Base-by-base conservation (phyloP, 2,888 invertebrate species). In the Druceiella hillmani region DNA sequence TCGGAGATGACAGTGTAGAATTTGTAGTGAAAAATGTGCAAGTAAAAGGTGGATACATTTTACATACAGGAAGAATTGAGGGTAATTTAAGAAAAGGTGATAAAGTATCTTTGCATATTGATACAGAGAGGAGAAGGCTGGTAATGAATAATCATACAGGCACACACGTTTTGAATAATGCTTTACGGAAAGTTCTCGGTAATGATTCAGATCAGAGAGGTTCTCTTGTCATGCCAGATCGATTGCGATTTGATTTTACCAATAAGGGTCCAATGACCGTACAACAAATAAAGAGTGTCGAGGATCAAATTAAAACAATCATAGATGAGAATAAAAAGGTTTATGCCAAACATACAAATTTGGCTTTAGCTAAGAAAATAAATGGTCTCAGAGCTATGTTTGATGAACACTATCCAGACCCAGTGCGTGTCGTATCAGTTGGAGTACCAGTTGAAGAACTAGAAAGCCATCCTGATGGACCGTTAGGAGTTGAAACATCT, bases 61-160 rank as follows among this genome's bases (percentile, higher is more conserved):
- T 98, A 15, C 98, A 99, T 56, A 82, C 88, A 48, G 98, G 99
- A 16, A 83, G 81, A 41, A 79, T 93, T 7, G 93, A 93, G 64
- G 97, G 88, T 13, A 74, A 66, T 1, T 63, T 99, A 9, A 78
- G 74, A 51, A 82, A 91, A 41, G 97, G 95, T 1, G 97, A 99
- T 64, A 76, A 76, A 54, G 74, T 99, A 26, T 73, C 75, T 39
- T 71, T 94, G 28, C 79, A 85, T 48, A 78, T 98, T 41, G 97
- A 98, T 61, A 80, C 81, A 38, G 79, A 80, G 39, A 79, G 98
- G 37, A 76, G 99, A 52, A 78, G 87, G 53, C 71, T 88, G 17
- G 78, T 98, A n/a, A 99, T 99, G 99, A 94, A 89, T 60, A 99
- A 99, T 68, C 95, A 99, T 66, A 89, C 98, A 26, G 97, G 94